phyloP scores from a whole-genome alignment of 2,113 vertebrate genomes.

The Terrapene triunguis region DNA sequence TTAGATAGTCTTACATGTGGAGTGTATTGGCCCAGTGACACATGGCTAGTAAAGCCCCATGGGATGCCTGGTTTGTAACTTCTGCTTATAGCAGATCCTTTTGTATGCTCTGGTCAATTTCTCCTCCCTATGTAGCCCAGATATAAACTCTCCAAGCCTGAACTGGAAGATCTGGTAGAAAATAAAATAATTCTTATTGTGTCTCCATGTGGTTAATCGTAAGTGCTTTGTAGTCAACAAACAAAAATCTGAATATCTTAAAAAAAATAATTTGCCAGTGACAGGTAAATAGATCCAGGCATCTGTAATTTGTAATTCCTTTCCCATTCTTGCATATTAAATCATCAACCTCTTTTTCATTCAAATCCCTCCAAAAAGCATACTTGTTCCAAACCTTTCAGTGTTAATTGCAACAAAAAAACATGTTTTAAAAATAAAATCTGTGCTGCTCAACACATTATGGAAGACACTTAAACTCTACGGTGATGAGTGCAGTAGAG shows the following conservation, averaged over 20 bases:
- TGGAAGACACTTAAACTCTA: not conserved
- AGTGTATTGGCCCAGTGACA: not conserved
- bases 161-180: not conserved
- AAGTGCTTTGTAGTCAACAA: not conserved
- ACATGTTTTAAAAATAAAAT: too few relatives aligned
- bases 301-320: not conserved
- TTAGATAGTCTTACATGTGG: not conserved
- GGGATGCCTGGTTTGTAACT: not conserved
- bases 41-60: not conserved
- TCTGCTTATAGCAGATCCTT: not conserved
- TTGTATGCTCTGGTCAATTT: not conserved
- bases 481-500: not conserved
- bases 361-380: not conserved
- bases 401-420: not conserved
- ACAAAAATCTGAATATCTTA: not conserved
- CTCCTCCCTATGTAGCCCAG: not conserved
- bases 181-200: not conserved
- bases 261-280: not conserved
- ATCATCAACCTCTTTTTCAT: not conserved
- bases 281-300: not conserved
- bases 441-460: too few relatives aligned
- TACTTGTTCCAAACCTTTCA: not conserved
- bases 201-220: not conserved
- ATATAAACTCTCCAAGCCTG: not conserved
- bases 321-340: not conserved